Percentiles rank a stretch among this genome's conserved stretches.
phyloP scores from a whole-genome alignment of 1,140 invertebrate species.

The Ostrea denselamellosa region DNA sequence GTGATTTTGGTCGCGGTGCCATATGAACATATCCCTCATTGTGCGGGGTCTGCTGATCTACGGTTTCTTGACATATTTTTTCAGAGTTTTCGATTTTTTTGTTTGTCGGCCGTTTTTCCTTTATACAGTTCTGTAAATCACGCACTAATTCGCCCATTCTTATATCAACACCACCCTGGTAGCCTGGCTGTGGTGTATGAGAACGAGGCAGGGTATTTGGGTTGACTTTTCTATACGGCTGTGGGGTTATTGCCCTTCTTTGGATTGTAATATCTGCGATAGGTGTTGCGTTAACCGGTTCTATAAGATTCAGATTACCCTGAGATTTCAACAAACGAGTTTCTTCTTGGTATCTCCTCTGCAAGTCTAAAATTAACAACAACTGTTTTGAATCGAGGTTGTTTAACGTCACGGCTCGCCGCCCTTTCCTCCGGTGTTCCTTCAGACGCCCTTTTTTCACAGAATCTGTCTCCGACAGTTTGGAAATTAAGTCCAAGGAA shows the following conservation, averaged over 20 bases:
- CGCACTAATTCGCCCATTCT: conserved; percentile 22
- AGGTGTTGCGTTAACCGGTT: not conserved
- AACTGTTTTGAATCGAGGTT: conserved; percentile 72
- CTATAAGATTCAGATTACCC: conserved; percentile 46
- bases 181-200: conserved; percentile 68
- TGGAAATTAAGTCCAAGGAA: conserved; percentile 55
- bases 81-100: conserved; percentile 27
- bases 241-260: conserved; percentile 59
- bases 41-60: conserved; percentile 35
- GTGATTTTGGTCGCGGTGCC: conserved; percentile 53
- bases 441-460: conserved; percentile 65
- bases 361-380: conserved; percentile 71
- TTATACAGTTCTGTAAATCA: conserved; percentile 19
- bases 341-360: conserved; percentile 72
- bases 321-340: conserved; percentile 58
- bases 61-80: conserved; percentile 44
- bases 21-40: conserved; percentile 49
- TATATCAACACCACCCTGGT: not conserved
- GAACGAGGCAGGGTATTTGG: conserved; percentile 63
- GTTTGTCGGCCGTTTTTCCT: conserved; percentile 44
- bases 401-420: conserved; percentile 71
- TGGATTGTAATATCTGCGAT: not conserved
- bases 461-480: conserved; percentile 23
- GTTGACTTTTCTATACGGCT: conserved; percentile 56
- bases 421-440: conserved; percentile 65